Base-by-base conservation (phyloP, 1,140 invertebrate species). In the Zaprionus ghesquierei region DNA sequence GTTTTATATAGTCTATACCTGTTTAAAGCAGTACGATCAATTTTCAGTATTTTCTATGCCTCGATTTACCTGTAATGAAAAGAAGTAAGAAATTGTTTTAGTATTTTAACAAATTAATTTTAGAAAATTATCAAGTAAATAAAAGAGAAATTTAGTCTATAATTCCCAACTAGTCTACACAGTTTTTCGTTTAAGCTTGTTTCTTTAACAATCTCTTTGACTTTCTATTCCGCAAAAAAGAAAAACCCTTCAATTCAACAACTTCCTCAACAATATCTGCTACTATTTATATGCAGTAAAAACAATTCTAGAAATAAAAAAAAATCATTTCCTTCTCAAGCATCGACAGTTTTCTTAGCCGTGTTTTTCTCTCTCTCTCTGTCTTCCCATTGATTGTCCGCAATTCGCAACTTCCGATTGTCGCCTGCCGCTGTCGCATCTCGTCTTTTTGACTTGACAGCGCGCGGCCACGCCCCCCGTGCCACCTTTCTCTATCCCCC, bases 21-120 rank as follows among this genome's bases (percentile, higher is more conserved):
- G 33, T 4, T 35, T 35, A 5, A 0, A 5, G 1, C 1, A n/a
- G 31, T 13, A 33, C 2, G 4, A 12, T 33, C 3, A 33, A 13
- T 35, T 35, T 35, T 13, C 3, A 13, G 13, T 33, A 33, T 35
- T n/a, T 35, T 4, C 13, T n/a, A n/a, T 0, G 4, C 0, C 0
- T 38, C 1, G n/a, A 55, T n/a, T 86, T 81, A 85, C 81, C 81
- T 85, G 75, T 0, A 85, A 85, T 29, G 27, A 72, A n/a, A 85
- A 69, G 20, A 58, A 22, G 29, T 2, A 41, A 8, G 1, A 12
- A 22, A 29, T 56, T 49, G 12, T 18, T 22, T 33, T 1, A 29
- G 15, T 54, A 35, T 56, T 18, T 35, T 12, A 13, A 20, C 9
- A 18, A n/a, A 38, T 38, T 15, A 35, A 1, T 38, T 20, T 20